Percentiles rank a stretch among this genome's conserved stretches.
Evolutionary conservation across 2,888 invertebrate genomes (phyloP).

Genomic region (Deroplatys truncata): DNA sequence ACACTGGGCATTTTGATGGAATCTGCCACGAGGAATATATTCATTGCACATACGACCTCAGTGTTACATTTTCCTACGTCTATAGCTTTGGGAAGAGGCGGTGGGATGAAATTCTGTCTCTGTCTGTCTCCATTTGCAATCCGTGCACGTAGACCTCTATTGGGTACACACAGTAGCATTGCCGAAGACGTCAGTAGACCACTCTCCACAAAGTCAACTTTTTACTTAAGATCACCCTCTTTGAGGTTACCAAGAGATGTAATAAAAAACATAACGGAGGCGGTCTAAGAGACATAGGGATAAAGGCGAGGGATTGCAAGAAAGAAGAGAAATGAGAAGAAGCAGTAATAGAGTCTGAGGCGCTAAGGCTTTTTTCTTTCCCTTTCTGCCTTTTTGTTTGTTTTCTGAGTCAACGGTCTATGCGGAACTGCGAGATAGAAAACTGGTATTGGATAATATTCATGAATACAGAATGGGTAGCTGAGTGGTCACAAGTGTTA

Average conservation of each 20-base stretch:
- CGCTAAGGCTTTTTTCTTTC: not conserved
- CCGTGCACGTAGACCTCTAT: not conserved
- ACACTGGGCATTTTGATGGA: not conserved
- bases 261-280: slow-evolving; percentile 10
- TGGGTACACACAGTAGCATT: not conserved
- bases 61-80: not conserved
- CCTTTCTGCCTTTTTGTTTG: not conserved
- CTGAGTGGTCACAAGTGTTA: too few relatives aligned
- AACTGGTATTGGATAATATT: not conserved
- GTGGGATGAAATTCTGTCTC: not conserved
- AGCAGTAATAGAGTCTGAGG: not conserved
- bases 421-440: not conserved
- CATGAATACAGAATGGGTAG: not conserved
- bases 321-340: not conserved
- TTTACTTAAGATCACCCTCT: slow-evolving; percentile 25
- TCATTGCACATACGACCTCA: not conserved
- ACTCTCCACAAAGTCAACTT: slow-evolving; percentile 27
- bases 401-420: not conserved
- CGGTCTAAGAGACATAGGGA: not conserved
- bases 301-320: not conserved
- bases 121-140: not conserved
- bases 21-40: not conserved
- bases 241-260: slow-evolving; percentile 13
- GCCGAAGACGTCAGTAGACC: not conserved
- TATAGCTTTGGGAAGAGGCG: not conserved